phyloP scores from a whole-genome alignment of 1,140 invertebrate genomes.

The Heliconius eleuchia region DNA sequence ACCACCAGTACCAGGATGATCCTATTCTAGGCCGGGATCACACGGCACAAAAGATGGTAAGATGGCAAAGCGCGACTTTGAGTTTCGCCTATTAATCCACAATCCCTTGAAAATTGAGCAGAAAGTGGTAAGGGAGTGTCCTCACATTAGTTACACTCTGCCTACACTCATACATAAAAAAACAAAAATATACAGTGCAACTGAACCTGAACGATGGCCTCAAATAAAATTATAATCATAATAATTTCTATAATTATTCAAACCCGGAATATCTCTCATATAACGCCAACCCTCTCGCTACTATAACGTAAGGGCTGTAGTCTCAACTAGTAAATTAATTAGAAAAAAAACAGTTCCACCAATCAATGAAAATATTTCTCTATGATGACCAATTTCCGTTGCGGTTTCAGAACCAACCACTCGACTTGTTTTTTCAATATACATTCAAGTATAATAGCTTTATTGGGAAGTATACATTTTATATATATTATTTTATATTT shows the following conservation, averaged over 20 bases:
- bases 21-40: no score
- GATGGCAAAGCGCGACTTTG: background rate
- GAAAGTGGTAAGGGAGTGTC: background rate
- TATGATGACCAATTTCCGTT: conserved; percentile 5
- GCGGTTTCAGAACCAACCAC: conserved; percentile 10
- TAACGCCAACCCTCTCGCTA: background rate
- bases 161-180: background rate
- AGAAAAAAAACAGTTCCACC: background rate
- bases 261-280: background rate
- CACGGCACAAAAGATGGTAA: no score
- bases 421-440: conserved; percentile 9
- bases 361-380: conserved; percentile 11
- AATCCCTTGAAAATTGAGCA: background rate
- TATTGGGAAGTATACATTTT: background rate
- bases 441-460: conserved; percentile 6
- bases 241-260: background rate
- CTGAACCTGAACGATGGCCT: no score
- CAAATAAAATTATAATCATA: no score
- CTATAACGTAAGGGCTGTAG: background rate
- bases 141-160: background rate
- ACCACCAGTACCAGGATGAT: no score
- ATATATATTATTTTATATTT: background rate
- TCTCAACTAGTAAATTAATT: background rate
- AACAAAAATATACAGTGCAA: background rate
- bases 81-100: background rate